These are phyloP conservation scores for Scyliorhinus canicula DNA, from an alignment of 2,797 vertebrate species.

Conservation along the genomic window DNA sequence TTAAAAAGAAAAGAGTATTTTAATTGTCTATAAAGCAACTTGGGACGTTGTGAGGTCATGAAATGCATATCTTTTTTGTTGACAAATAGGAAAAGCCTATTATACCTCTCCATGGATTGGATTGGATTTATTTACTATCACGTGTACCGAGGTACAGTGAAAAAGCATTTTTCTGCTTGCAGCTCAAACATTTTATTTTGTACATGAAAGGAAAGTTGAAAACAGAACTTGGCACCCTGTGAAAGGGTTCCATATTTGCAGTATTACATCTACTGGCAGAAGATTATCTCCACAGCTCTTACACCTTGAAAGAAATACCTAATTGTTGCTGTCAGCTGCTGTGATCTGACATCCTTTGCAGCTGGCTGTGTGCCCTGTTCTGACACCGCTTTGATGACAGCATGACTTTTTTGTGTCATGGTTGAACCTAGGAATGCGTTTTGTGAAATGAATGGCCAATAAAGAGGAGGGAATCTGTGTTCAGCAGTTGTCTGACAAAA, in stretches of 20 bases:
- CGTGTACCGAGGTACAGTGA: no score
- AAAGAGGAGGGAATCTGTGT: not conserved
- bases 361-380: not conserved
- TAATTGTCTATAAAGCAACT: not conserved
- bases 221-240: not conserved
- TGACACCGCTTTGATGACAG: not conserved
- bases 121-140: no score
- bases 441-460: not conserved
- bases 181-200: no score
- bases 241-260: not conserved
- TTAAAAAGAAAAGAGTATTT: not conserved
- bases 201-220: no score
- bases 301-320: not conserved
- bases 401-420: not conserved
- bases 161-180: no score
- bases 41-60: not conserved
- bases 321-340: not conserved
- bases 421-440: not conserved
- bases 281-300: not conserved
- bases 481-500: not conserved
- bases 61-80: not conserved
- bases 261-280: not conserved
- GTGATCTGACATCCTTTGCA: not conserved
- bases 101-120: not conserved
- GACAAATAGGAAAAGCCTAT: not conserved